These are phyloP conservation scores for Anastrepha ludens DNA, from an alignment of 1,140 invertebrate species.

Conservation along the genomic window DNA sequence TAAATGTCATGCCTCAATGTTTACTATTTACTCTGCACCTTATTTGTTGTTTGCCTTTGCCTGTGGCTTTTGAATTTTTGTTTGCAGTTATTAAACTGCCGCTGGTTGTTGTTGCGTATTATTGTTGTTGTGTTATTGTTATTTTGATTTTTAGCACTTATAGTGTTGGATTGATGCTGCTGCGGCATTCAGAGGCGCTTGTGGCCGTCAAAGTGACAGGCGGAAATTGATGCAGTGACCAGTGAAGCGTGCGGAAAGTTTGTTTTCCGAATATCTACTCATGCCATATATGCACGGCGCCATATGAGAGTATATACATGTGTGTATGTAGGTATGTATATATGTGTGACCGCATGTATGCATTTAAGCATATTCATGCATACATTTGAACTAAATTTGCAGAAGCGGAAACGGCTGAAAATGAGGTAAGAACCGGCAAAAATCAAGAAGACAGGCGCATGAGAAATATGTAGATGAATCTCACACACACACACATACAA, in stretches of 20 bases:
- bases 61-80: constrained; percentile 7
- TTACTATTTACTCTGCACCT: constrained; percentile 20
- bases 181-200: background rate
- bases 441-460: background rate
- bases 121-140: constrained; percentile 22
- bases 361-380: background rate
- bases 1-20: constrained; percentile 44
- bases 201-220: constrained; percentile 43
- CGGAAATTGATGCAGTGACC: constrained; percentile 52
- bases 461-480: background rate
- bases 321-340: background rate
- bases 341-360: background rate
- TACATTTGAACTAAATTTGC: constrained; percentile 28
- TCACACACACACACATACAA: background rate
- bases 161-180: background rate
- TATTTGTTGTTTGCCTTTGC: constrained; percentile 38
- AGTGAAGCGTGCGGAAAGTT: constrained; percentile 42
- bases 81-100: constrained; percentile 25
- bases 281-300: too few species aligned
- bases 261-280: background rate
- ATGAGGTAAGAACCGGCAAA: constrained; percentile 14
- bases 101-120: background rate
- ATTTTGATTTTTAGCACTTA: constrained; percentile 40
- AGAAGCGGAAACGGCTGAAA: constrained; percentile 30
- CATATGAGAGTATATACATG: background rate